phyloP scores from a whole-genome alignment of 2,888 invertebrate genomes.

The Callosobruchus maculatus region DNA sequence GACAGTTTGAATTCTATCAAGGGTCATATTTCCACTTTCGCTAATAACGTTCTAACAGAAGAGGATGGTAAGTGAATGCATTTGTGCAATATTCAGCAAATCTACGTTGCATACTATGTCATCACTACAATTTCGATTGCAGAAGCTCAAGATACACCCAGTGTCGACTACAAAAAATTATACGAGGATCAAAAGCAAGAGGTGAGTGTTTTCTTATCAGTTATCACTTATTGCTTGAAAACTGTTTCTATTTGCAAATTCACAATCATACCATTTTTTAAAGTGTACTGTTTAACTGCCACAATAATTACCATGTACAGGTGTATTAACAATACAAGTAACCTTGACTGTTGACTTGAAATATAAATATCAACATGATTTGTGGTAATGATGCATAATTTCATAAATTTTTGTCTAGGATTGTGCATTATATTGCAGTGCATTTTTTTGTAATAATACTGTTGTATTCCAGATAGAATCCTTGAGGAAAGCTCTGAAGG shows the following conservation, averaged over 20 bases:
- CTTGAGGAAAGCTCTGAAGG: neutral
- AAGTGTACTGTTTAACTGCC: slow-evolving; percentile 2
- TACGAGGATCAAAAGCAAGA: slow-evolving; percentile 60
- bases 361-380: neutral
- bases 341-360: slow-evolving; percentile 16
- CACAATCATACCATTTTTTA: neutral
- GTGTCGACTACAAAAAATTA: slow-evolving; percentile 55
- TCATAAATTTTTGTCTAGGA: neutral
- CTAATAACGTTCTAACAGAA: slow-evolving; percentile 84
- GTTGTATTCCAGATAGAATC: neutral
- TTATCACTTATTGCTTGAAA: neutral
- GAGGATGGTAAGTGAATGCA: slow-evolving; percentile 52
- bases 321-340: slow-evolving; percentile 5
- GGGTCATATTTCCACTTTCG: slow-evolving; percentile 84
- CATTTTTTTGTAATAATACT: neutral
- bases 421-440: neutral
- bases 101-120: neutral
- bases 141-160: slow-evolving; percentile 22
- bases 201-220: slow-evolving; percentile 47
- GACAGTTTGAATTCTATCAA: slow-evolving; percentile 68
- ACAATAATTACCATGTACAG: neutral
- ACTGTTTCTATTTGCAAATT: neutral
- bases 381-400: neutral
- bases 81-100: neutral
- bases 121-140: neutral